Evolutionary conservation across 2,113 vertebrate species (phyloP).

Genomic region (Aviceda subcristata): DNA sequence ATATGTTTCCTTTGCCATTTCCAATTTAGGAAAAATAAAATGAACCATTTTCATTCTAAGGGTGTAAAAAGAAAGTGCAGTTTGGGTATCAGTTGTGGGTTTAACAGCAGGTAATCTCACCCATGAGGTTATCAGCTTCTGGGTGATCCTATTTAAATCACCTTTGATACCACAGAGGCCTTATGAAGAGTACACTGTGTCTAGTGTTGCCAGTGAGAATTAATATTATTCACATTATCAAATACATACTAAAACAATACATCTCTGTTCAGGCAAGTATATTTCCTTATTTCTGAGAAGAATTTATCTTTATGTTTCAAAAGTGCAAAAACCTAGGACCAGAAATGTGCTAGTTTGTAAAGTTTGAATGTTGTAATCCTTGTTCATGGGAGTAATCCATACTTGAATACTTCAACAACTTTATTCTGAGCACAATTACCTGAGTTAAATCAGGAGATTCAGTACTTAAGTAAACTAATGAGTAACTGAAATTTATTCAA

Average conservation of each 20-base stretch:
- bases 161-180: neutral
- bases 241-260: neutral
- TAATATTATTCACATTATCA: slow-evolving; percentile 6
- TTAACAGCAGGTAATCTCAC: slow-evolving; percentile 26
- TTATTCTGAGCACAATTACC: neutral
- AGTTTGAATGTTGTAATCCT: neutral
- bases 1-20: neutral
- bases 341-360: neutral
- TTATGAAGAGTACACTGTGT: neutral
- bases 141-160: slow-evolving; percentile 21
- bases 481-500: neutral
- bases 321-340: neutral
- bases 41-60: neutral
- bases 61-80: neutral
- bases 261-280: neutral
- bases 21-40: neutral
- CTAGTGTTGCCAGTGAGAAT: neutral
- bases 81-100: slow-evolving; percentile 4
- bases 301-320: neutral
- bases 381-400: neutral
- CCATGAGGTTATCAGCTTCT: neutral
- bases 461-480: neutral
- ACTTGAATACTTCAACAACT: neutral
- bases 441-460: neutral
- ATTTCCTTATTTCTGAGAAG: slow-evolving; percentile 15